Conservation (phyloP, 2,888 invertebrate genomes). For the Drosophila yooni region DNA sequence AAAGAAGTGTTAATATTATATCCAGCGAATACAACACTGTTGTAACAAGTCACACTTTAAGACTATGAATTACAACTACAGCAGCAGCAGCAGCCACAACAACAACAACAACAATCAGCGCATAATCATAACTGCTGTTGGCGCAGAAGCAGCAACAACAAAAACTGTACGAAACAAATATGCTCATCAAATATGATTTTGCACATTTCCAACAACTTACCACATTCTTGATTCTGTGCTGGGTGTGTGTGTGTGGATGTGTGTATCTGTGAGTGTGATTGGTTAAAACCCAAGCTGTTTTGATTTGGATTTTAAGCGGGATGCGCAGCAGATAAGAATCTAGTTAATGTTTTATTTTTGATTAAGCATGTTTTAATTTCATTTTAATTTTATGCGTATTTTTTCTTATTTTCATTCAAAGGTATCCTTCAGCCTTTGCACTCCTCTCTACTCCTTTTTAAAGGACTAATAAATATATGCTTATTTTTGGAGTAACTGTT, state of each 20-base stretch:
- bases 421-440: background rate
- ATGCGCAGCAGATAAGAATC: constrained; percentile 5
- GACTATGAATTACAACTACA: constrained; percentile 40
- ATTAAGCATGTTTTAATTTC: background rate
- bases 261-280: background rate
- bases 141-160: constrained; percentile 25
- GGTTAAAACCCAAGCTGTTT: background rate
- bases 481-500: background rate
- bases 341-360: background rate
- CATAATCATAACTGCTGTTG: constrained; percentile 14
- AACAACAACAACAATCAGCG: constrained; percentile 26
- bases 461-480: no score
- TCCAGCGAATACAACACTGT: constrained; percentile 6
- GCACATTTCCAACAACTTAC: constrained; percentile 1
- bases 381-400: background rate
- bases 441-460: no score
- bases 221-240: background rate
- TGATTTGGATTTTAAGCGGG: background rate
- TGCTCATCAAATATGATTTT: constrained; percentile 15
- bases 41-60: constrained; percentile 7
- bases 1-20: constrained; percentile 9
- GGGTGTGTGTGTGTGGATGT: background rate
- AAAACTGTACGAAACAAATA: constrained; percentile 49
- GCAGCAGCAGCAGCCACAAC: constrained; percentile 11
- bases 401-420: background rate